Conservation (phyloP, 2,113 vertebrate genomes). For the Thamnophis sirtalis region DNA sequence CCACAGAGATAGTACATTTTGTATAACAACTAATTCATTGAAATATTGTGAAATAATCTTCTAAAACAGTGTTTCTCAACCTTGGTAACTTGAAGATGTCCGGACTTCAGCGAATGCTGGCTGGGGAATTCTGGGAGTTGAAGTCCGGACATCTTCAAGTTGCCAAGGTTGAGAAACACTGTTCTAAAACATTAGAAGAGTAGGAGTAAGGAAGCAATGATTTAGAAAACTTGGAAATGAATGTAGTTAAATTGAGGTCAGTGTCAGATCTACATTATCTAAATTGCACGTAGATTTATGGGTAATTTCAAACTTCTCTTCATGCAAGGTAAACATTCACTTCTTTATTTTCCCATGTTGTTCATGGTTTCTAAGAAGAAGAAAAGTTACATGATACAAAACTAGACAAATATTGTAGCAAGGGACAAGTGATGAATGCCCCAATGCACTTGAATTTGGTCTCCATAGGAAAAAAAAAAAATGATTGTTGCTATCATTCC, state of each 20-base stretch:
- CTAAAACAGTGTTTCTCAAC: too few species aligned
- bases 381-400: background rate
- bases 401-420: background rate
- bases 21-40: background rate
- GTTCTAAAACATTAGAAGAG: background rate
- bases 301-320: background rate
- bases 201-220: background rate
- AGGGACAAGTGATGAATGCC: background rate
- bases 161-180: too few species aligned
- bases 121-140: too few species aligned
- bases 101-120: too few species aligned
- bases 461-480: background rate
- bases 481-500: background rate
- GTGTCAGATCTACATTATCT: background rate
- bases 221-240: background rate
- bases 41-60: background rate
- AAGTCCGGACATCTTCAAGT: too few species aligned
- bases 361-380: constrained; percentile 6
- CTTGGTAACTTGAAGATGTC: too few species aligned
- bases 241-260: background rate
- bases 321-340: background rate
- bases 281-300: background rate
- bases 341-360: constrained; percentile 5
- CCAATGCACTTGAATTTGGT: background rate
- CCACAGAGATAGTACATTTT: background rate